These are phyloP conservation scores for Gila robusta DNA, from an alignment of 2,797 vertebrate species.

Conservation along the genomic window DNA sequence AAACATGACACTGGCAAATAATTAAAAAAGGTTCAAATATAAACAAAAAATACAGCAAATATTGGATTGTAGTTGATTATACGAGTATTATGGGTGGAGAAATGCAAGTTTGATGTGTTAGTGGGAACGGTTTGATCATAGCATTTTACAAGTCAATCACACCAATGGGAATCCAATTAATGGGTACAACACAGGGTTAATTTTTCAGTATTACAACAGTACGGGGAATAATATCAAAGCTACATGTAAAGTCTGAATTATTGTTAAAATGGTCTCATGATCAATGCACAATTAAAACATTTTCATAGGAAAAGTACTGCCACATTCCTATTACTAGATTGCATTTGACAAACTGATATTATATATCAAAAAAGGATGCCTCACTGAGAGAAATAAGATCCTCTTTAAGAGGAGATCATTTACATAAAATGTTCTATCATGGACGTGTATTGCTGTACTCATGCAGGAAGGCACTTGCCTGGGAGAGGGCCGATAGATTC, in stretches of 20 bases:
- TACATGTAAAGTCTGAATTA: neutral
- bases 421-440: constrained; percentile 28
- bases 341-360: neutral
- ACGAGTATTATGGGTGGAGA: neutral
- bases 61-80: neutral
- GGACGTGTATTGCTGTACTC: constrained; percentile 30
- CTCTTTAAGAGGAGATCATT: constrained; percentile 14
- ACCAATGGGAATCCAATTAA: neutral
- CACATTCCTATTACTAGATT: neutral
- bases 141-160: neutral
- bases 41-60: neutral
- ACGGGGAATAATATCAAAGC: neutral
- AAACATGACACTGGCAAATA: neutral
- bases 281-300: neutral
- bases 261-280: neutral
- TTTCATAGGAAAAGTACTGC: neutral
- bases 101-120: neutral
- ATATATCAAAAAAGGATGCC: neutral
- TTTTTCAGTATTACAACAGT: neutral
- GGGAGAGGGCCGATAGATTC: constrained; percentile 66
- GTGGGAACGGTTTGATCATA: constrained; percentile 14
- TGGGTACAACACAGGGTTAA: neutral
- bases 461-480: constrained; percentile 69
- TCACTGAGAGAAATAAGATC: constrained; percentile 30
- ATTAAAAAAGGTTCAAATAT: neutral